phyloP scores from a whole-genome alignment of 2,797 vertebrate species.

The Sebastes miniatus region DNA sequence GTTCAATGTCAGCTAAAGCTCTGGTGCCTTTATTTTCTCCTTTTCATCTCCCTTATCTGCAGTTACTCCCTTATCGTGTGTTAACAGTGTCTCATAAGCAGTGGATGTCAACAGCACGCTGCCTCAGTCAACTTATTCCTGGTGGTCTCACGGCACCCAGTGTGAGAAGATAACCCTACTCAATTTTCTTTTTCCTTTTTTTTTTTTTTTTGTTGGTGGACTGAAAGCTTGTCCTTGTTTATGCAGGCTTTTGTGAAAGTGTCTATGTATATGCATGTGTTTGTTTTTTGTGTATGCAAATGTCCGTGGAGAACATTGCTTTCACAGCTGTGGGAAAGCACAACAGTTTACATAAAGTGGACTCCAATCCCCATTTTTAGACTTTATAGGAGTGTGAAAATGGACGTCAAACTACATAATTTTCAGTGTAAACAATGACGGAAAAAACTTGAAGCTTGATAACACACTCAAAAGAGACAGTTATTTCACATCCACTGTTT shows the following conservation, averaged over 20 bases:
- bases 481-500: background rate
- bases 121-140: conserved; percentile 58
- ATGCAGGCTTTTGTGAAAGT: background rate
- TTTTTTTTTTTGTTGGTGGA: conserved; percentile 2
- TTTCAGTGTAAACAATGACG: background rate
- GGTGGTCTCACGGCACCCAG: conserved; percentile 39
- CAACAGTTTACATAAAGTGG: background rate
- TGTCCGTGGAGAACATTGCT: background rate
- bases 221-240: conserved; percentile 1
- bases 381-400: background rate
- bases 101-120: conserved; percentile 65
- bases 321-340: background rate
- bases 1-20: conserved; percentile 64
- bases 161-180: conserved; percentile 31
- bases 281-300: conserved; percentile 10
- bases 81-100: conserved; percentile 74
- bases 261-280: background rate
- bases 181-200: conserved; percentile 17
- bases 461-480: background rate
- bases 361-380: background rate
- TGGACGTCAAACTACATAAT: background rate
- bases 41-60: conserved; percentile 74
- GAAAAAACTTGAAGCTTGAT: background rate
- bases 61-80: conserved; percentile 67
- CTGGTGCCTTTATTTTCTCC: conserved; percentile 65